Evolutionary conservation across 1,140 invertebrate genomes (phyloP).

Genomic region (Stenopsyche tienmushanensis): DNA sequence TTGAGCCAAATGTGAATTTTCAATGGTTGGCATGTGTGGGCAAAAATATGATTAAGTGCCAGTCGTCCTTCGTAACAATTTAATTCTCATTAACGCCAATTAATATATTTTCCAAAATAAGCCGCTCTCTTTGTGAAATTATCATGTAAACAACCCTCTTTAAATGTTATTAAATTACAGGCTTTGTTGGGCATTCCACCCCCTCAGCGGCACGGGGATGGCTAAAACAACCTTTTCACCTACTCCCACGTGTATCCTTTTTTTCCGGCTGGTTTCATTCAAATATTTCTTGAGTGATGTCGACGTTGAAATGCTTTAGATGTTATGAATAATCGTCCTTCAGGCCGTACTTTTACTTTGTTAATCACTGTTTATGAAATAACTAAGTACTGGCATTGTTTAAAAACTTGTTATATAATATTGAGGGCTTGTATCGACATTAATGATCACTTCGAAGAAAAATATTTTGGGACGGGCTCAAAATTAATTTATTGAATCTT

Average conservation of each 20-base stretch:
- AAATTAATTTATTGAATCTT: no score
- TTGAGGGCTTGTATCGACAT: no score
- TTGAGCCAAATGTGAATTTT: no score
- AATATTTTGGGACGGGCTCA: no score
- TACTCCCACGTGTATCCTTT: not conserved
- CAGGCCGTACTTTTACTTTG: no score
- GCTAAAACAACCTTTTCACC: not conserved
- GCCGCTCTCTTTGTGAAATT: conserved; percentile 31
- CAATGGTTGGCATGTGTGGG: not conserved
- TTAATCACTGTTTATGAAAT: no score
- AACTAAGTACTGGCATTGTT: no score
- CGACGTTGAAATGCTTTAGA: no score
- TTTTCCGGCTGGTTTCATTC: not conserved
- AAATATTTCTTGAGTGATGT: not conserved
- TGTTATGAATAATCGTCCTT: no score
- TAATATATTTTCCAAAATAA: conserved; percentile 37
- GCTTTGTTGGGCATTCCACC: conserved; percentile 16
- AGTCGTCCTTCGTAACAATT: conserved; percentile 7
- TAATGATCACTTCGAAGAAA: no score
- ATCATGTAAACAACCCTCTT: conserved; percentile 39
- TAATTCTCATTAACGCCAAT: conserved; percentile 35
- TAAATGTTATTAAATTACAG: conserved; percentile 39
- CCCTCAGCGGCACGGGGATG: not conserved
- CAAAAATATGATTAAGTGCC: conserved; percentile 11
- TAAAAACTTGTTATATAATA: no score